Evolutionary conservation across 2,113 vertebrate species (phyloP).

Genomic region (Podiceps cristatus): DNA sequence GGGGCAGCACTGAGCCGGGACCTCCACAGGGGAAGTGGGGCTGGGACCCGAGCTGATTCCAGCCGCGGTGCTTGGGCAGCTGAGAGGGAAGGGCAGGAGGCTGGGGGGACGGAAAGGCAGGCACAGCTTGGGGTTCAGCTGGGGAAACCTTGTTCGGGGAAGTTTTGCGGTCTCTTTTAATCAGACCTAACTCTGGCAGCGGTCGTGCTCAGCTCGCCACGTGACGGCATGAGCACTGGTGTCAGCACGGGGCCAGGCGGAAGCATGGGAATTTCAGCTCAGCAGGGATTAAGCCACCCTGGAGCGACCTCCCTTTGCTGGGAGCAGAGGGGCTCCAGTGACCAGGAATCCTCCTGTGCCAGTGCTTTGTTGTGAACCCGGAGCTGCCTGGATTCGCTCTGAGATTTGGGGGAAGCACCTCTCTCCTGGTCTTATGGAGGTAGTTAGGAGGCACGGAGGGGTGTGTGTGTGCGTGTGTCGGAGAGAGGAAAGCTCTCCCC

Average conservation of each 20-base stretch:
- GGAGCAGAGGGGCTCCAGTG: background rate
- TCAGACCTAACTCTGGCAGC: background rate
- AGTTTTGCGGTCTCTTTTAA: constrained; percentile 1
- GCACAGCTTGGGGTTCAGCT: background rate
- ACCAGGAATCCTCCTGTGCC: background rate
- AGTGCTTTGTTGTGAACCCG: rapidly evolving
- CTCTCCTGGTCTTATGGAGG: background rate
- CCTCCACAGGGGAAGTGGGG: background rate
- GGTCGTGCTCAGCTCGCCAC: rapidly evolving
- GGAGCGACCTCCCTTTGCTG: background rate
- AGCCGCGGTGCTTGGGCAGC: background rate
- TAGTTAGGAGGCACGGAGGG: rapidly evolving
- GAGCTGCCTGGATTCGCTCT: background rate
- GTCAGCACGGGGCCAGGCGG: background rate
- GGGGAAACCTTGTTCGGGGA: background rate
- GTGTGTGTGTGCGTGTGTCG: rapidly evolving
- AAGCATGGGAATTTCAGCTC: background rate
- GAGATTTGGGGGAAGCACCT: rapidly evolving
- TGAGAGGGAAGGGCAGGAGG: background rate
- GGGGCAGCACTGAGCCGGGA: background rate
- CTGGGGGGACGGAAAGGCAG: background rate
- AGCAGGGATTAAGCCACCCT: background rate
- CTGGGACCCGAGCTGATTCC: background rate
- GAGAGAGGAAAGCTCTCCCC: background rate
- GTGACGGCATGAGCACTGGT: background rate